Percentiles rank a stretch among this genome's conserved stretches.
Conservation (phyloP, 64 coral and sea anemone species). For the Pocillopora damicornis region DNA sequence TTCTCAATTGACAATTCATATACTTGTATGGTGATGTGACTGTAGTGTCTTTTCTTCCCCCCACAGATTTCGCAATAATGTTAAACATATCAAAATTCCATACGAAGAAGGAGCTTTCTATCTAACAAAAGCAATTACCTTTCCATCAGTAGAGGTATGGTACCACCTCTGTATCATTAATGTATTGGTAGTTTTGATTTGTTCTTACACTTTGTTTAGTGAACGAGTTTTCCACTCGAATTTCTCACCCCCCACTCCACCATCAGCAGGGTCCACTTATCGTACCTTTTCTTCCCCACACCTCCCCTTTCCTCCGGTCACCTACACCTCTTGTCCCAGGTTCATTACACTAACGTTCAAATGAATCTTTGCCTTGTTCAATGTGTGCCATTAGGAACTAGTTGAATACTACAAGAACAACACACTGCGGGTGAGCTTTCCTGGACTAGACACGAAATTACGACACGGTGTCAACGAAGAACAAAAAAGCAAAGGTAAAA, state of each 20-base stretch:
- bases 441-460: conserved; percentile 90
- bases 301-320: not conserved
- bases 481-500: conserved; percentile 63
- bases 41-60: not conserved
- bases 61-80: conserved; percentile 67
- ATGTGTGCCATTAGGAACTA: conserved; percentile 48
- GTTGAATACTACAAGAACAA: conserved; percentile 89
- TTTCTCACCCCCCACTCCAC: too few relatives aligned
- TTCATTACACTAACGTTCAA: not conserved
- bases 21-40: not conserved
- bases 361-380: not conserved
- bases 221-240: not conserved
- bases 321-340: not conserved
- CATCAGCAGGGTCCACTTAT: not conserved
- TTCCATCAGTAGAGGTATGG: conserved; percentile 72
- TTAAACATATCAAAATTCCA: conserved; percentile 98
- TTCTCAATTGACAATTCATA: not conserved
- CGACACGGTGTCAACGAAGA: conserved; percentile 84
- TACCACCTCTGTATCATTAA: too few relatives aligned
- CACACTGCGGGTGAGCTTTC: conserved; percentile 97
- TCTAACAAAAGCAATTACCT: conserved; percentile 78
- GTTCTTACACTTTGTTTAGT: not conserved
- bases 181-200: not conserved
- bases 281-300: not conserved
- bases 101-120: conserved; percentile 77